phyloP scores from a whole-genome alignment of 2,797 vertebrate species.

The Chrosomus eos region DNA sequence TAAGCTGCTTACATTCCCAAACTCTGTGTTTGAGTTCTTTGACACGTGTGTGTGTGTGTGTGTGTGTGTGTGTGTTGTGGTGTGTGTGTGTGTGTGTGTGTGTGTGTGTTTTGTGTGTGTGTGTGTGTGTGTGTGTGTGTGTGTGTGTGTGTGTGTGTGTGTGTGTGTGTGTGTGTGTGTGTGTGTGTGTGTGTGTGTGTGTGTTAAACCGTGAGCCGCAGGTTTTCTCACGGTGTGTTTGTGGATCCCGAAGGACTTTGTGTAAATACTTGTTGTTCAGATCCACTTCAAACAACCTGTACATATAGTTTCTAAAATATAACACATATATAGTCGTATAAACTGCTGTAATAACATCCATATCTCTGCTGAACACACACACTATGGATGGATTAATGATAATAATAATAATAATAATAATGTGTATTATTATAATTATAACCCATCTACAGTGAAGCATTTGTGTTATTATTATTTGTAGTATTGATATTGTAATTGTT shows the following conservation, averaged over 20 bases:
- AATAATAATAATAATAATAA: neutral
- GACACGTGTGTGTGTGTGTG: neutral
- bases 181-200: conserved; percentile 1
- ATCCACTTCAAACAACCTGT: neutral
- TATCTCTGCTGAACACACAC: neutral
- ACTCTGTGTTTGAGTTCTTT: neutral
- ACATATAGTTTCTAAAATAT: neutral
- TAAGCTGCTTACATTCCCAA: conserved; percentile 12
- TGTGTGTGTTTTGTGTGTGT: conserved; percentile 5
- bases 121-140: conserved; percentile 1
- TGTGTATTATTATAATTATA: neutral
- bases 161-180: conserved; percentile 1
- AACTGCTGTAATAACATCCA: neutral
- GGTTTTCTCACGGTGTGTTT: too few species aligned
- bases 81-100: too few species aligned
- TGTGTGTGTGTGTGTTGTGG: neutral
- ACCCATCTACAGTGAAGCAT: neutral
- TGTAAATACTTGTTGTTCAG: neutral
- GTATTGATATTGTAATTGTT: neutral
- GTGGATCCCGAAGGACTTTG: neutral
- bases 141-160: conserved; percentile 1
- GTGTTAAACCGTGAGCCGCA: neutral
- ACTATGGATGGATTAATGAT: neutral
- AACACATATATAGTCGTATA: too few species aligned
- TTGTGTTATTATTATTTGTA: neutral